Evolutionary conservation across 92 coral and sea anemone genomes (phyloP), one percentile per base, ranked within the genome.

Genomic region (Zoanthus gigantus): DNA sequence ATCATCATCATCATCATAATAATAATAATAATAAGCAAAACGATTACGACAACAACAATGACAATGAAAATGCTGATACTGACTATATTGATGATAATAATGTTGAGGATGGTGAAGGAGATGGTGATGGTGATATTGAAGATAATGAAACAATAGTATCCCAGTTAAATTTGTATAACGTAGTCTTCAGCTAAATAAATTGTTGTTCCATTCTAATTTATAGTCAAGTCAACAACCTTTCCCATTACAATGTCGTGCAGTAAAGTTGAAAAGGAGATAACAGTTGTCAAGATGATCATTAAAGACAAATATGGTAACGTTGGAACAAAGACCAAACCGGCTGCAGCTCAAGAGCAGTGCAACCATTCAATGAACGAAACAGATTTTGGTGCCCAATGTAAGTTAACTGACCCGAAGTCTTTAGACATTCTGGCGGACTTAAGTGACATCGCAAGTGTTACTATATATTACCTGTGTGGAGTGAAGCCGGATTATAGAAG

Each of bases 291-390:
- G 75, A 66, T 81, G 85, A 45, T 50, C 9, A 37, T 81, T 16
- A 81, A 23, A 15, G 85, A 81, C 75, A 81, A 81, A 48, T 81
- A 65, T 30, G 85, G 85, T 46, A 81, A 81, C 28, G 85, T 81
- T 65, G 85, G 85, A 13, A 53, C 32, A 32, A 81, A 81, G 37
- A n/a, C 61, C 5, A 17, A 81, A 2, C 75, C 85, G 6, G 9
- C 46, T 28, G 85, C 63, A 1, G 85, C 85, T 15, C 75, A 81
- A 71, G 46, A 71, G 44, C 85, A 81, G 75, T 81, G 85, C 58
- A 18, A 81, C 65, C 74, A 81, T 13, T 63, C 85, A 12, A 65
- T 45, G 75, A 66, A 81, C 61, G 74, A 56, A 23, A 42, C 75
- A 44, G n/a, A 54, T 0, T 37, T 31, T 28, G 85, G 85, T 0